Conservation (phyloP, 2,113 vertebrate species). For the Phyllostomus hastatus region DNA sequence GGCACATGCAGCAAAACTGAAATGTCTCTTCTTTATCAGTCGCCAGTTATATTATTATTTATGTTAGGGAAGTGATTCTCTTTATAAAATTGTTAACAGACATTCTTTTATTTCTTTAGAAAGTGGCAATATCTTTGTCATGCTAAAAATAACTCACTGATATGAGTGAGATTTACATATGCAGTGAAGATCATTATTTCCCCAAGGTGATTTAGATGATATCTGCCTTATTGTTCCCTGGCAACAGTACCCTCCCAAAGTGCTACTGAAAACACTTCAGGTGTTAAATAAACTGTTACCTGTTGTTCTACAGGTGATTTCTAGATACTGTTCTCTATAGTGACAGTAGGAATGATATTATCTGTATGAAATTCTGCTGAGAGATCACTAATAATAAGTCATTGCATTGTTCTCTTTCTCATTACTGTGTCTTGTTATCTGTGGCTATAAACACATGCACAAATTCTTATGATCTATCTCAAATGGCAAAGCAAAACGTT, state of each 20-base stretch:
- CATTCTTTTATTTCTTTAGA: not conserved
- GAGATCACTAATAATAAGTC: not conserved
- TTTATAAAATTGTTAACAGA: not conserved
- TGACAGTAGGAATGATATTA: not conserved
- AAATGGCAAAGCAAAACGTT: not conserved
- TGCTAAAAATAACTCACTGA: not conserved
- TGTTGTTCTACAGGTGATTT: not conserved
- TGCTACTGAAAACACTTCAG: slow-evolving; percentile 1
- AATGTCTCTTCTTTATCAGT: not conserved
- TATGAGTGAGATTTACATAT: not conserved
- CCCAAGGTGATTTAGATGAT: slow-evolving; percentile 5
- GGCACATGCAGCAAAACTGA: not conserved
- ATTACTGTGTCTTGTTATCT: not conserved
- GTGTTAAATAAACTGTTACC: slow-evolving; percentile 24
- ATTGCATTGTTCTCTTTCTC: not conserved
- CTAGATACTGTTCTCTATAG: not conserved
- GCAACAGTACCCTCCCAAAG: not conserved
- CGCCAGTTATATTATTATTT: not conserved
- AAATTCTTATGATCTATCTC: not conserved
- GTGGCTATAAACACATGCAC: not conserved
- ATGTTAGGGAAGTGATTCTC: not conserved
- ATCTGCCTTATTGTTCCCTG: not conserved
- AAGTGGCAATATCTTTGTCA: not conserved
- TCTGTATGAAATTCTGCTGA: not conserved
- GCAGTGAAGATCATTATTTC: slow-evolving; percentile 1